Conservation (phyloP, 2,888 invertebrate species). For the Azorinus chamasolen region DNA sequence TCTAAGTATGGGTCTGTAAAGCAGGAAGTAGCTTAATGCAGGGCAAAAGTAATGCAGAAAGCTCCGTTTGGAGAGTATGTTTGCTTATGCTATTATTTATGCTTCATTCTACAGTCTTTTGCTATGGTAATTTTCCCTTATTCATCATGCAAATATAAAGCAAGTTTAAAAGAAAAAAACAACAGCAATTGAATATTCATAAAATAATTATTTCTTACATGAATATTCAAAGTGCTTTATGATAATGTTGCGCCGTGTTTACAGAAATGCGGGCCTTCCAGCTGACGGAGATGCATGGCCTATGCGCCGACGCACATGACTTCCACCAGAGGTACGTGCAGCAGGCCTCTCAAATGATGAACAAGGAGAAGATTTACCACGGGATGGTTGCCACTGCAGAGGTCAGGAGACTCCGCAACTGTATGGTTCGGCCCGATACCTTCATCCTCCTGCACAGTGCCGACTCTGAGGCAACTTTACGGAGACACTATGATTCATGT, state of each 20-base stretch:
- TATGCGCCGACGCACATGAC: constrained; percentile 15
- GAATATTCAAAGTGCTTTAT: too few species aligned
- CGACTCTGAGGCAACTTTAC: constrained; percentile 32
- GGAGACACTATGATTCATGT: constrained; percentile 53
- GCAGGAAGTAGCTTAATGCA: too few species aligned
- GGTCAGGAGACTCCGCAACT: constrained; percentile 32
- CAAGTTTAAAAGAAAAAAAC: too few species aligned
- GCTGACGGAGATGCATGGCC: constrained; percentile 55
- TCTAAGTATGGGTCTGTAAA: too few species aligned
- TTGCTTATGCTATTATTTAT: too few species aligned
- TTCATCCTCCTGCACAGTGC: constrained; percentile 52
- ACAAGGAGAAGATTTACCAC: constrained; percentile 45
- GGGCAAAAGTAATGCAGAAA: too few species aligned
- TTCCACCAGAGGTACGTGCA: constrained; percentile 48
- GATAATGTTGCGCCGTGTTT: constrained; percentile 8
- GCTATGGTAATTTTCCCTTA: too few species aligned
- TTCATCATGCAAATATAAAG: too few species aligned
- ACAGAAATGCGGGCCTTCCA: constrained; percentile 57
- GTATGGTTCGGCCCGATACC: constrained; percentile 48
- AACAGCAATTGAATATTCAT: too few species aligned
- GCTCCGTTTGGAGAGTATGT: too few species aligned
- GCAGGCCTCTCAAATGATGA: constrained; percentile 35
- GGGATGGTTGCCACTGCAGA: constrained; percentile 47
- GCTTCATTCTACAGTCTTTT: too few species aligned
- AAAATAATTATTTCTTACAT: too few species aligned